phyloP scores from a whole-genome alignment of 2,888 invertebrate species.

The Euzetes globulus region DNA sequence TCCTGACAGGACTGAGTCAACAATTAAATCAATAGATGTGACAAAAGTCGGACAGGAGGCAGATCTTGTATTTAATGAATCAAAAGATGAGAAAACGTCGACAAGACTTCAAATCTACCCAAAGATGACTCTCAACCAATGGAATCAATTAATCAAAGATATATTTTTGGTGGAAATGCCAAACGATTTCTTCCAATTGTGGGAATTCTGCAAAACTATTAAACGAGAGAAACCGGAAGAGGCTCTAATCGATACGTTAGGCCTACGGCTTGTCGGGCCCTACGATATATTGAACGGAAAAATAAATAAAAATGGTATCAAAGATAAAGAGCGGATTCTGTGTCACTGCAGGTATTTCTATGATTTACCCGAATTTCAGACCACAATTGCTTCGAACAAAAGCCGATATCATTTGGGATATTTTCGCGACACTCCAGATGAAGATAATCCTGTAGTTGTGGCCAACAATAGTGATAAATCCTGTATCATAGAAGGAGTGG shows the following conservation, averaged over 20 bases:
- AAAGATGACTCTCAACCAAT: constrained; percentile 49
- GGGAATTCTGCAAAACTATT: constrained; percentile 61
- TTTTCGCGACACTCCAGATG: constrained; percentile 62
- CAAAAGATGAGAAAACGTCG: constrained; percentile 10
- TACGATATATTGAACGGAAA: constrained; percentile 64
- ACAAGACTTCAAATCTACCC: neutral
- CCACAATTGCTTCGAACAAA: constrained; percentile 43
- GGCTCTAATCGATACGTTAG: constrained; percentile 57
- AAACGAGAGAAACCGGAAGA: constrained; percentile 55
- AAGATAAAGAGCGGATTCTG: constrained; percentile 53
- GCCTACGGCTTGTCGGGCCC: constrained; percentile 72
- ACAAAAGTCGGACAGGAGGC: neutral
- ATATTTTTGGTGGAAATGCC: constrained; percentile 81
- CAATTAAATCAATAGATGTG: neutral
- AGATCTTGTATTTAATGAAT: constrained; percentile 6
- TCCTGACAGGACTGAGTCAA: neutral
- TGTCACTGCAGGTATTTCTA: constrained; percentile 83
- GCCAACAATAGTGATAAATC: constrained; percentile 63
- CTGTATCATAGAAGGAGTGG: constrained; percentile 63
- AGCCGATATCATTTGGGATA: constrained; percentile 33
- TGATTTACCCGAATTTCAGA: constrained; percentile 89
- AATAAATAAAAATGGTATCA: constrained; percentile 44
- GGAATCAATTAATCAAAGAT: constrained; percentile 57
- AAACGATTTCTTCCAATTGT: constrained; percentile 76
- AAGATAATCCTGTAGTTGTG: constrained; percentile 67